Base-by-base conservation (phyloP, 1,140 invertebrate species). In the Lanistes nyassanus region DNA sequence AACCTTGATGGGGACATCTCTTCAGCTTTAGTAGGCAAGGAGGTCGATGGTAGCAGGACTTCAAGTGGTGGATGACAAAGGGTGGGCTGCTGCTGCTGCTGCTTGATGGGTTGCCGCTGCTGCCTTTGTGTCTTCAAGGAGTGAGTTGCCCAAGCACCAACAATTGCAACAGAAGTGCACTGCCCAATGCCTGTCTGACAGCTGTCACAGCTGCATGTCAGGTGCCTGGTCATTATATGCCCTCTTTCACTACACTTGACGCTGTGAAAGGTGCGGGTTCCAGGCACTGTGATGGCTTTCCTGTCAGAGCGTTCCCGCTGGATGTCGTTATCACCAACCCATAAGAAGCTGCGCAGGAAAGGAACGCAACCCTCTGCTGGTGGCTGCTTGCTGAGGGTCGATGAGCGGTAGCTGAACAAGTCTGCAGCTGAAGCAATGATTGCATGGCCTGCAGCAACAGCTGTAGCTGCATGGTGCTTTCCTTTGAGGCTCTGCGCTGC, bases 321-420 rank as follows among this genome's bases (percentile, higher is more conserved):
- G 3, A 6, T 65, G 16, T 36, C 39, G 6, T 34, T 36, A 4
- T 4, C 62, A 31, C 11, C 31, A 26, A 65, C 62, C 62, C 62
- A 65, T 19, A 65, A 65, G 31, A 65, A 65, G 13, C 16, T 31
- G 34, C 62, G 34, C 16, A 65, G 16, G 29, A 65, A 65, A 26
- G 34, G 62, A 11, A 36, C 11, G 62, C 62, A 65, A 16, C 39
- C 29, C 58, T 65, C 62, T 65, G 26, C 7, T 42, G 67, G 67
- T 16, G 31, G 42, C 26, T 69, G 51, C n/a, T 69, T 53, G n/a
- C 51, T n/a, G 6, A 13, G 9, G 23, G 16, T 60, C 13, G 4
- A 16, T 4, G n/a, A 13, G 36, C 74, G 56, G 51, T 66, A 76
- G 16, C 76, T 31, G 39, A 55, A 76, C 70, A 80, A 55, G 53